Conservation (phyloP, 2,797 vertebrate species). For the Anabacerthia variegaticeps region DNA sequence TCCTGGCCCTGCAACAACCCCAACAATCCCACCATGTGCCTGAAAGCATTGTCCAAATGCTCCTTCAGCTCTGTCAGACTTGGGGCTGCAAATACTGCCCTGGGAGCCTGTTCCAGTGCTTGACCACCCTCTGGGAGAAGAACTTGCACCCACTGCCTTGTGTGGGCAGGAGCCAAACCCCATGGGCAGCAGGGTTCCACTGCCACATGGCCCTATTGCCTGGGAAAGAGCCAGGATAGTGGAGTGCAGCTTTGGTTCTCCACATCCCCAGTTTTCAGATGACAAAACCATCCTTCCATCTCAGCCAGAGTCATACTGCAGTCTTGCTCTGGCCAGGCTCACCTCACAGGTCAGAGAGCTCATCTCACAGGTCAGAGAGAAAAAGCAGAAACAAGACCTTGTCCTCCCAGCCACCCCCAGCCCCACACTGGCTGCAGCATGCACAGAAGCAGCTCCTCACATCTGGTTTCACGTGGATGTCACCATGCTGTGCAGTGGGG, state of each 20-base stretch:
- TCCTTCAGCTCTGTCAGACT: neutral
- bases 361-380: neutral
- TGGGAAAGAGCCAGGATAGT: neutral
- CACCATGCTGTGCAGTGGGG: fast-evolving
- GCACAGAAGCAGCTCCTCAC: neutral
- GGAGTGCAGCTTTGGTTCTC: fast-evolving
- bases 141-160: neutral
- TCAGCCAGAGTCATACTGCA: neutral
- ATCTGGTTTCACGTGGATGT: neutral
- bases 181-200: fast-evolving
- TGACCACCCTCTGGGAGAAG: neutral
- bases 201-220: neutral
- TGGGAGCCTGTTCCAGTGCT: neutral
- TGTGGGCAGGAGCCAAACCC: neutral
- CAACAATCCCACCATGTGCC: neutral
- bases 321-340: neutral
- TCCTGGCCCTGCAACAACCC: neutral
- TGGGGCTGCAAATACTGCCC: neutral
- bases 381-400: neutral
- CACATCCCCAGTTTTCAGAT: neutral
- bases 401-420: neutral
- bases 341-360: neutral
- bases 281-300: neutral
- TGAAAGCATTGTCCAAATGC: fast-evolving
- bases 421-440: fast-evolving